Evolutionary conservation across 2,113 vertebrate species (phyloP).

Genomic region (Campylomormyrus tamandua): DNA sequence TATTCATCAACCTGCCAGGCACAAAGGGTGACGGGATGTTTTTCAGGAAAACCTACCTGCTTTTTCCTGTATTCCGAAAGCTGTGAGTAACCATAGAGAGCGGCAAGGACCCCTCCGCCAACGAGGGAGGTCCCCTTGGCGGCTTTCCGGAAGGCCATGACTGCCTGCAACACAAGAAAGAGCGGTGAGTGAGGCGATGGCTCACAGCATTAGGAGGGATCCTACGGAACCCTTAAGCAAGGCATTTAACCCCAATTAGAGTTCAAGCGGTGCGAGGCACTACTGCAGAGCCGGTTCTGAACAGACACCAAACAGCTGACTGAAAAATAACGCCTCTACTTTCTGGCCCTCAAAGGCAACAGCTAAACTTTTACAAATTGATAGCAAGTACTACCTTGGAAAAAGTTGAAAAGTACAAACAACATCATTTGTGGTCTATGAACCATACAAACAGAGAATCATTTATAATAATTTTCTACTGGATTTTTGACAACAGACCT

Average conservation of each 20-base stretch:
- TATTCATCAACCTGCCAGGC: neutral
- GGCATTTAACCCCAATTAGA: neutral
- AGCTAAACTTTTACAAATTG: neutral
- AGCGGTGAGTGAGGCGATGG: neutral
- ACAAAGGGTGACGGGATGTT: neutral
- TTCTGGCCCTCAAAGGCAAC: neutral
- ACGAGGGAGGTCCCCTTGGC: slow-evolving; percentile 66
- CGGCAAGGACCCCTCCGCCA: slow-evolving; percentile 66
- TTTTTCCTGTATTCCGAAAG: slow-evolving; percentile 64
- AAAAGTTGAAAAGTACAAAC: neutral
- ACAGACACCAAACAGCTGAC: neutral
- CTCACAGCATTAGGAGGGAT: neutral
- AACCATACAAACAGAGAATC: neutral
- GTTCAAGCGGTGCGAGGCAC: neutral
- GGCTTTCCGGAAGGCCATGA: slow-evolving; percentile 70
- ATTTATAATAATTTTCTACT: neutral
- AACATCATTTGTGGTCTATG: neutral
- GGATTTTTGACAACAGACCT: neutral
- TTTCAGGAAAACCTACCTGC: slow-evolving; percentile 53
- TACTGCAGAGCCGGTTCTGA: neutral
- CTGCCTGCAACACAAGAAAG: slow-evolving; percentile 38
- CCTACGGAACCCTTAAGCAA: neutral
- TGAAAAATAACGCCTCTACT: neutral
- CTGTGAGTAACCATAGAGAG: slow-evolving; percentile 66
- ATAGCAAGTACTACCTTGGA: neutral